A percentile compares a stretch with the other conserved stretches of the same genome.
phyloP scores from a whole-genome alignment of 1,140 invertebrate genomes.

The Megathymus violae region DNA sequence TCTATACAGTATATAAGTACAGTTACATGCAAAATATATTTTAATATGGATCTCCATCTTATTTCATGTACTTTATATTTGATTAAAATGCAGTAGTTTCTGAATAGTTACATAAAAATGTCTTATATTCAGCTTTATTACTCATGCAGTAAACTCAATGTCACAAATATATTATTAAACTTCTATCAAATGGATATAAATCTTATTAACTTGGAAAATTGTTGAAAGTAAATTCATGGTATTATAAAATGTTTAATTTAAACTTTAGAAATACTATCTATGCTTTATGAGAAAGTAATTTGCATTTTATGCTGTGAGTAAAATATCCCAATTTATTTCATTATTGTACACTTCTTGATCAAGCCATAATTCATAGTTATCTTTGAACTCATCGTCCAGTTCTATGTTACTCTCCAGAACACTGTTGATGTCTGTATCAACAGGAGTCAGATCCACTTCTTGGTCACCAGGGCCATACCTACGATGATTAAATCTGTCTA shows the following conservation, averaged over 20 bases:
- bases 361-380: conserved; percentile 98
- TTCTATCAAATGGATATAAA: conserved; percentile 28
- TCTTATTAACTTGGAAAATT: conserved; percentile 21
- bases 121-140: neutral
- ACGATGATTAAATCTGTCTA: conserved; percentile 97
- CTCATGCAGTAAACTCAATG: neutral
- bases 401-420: conserved; percentile 92
- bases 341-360: conserved; percentile 98
- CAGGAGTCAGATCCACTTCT: conserved; percentile 89
- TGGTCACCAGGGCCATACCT: conserved; percentile 88
- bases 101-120: neutral
- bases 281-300: conserved; percentile 1
- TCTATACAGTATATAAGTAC: neutral
- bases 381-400: conserved; percentile 97
- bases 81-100: neutral
- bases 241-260: conserved; percentile 5
- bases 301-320: conserved; percentile 60
- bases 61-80: neutral
- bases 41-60: neutral
- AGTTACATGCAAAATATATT: neutral
- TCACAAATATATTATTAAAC: conserved; percentile 10
- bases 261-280: neutral
- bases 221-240: conserved; percentile 21
- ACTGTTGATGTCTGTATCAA: conserved; percentile 93
- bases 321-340: conserved; percentile 90